Evolutionary conservation across 2,888 invertebrate genomes (phyloP).

Genomic region (Cephus pulcher): DNA sequence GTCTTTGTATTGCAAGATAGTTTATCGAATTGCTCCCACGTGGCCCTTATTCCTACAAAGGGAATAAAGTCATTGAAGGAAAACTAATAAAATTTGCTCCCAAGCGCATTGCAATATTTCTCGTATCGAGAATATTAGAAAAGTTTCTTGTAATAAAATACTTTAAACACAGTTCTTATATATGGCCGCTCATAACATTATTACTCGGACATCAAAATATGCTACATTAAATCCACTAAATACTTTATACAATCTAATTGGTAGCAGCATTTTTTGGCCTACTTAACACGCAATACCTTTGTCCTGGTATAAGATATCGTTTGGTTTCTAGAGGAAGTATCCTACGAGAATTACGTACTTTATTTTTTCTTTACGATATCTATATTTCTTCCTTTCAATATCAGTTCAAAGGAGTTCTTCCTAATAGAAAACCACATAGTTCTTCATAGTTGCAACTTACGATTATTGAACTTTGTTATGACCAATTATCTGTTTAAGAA

Average conservation of each 20-base stretch:
- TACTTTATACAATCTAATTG: neutral
- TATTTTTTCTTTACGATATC: neutral
- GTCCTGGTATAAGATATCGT: neutral
- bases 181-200: neutral
- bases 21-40: neutral
- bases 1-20: slow-evolving; percentile 26
- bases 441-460: neutral
- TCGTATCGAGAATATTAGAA: neutral
- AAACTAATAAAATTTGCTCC: neutral
- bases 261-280: neutral
- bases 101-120: neutral
- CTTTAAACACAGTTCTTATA: neutral
- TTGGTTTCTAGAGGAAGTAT: neutral
- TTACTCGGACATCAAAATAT: neutral
- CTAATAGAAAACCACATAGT: neutral
- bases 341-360: neutral
- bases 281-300: neutral
- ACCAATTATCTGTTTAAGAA: too few relatives aligned
- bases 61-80: neutral
- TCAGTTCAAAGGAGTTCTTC: neutral
- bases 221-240: neutral
- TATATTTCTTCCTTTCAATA: too few relatives aligned
- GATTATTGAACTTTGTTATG: slow-evolving; percentile 2
- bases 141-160: neutral
- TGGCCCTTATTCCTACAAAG: neutral